Percentiles rank a stretch among this genome's conserved stretches.
phyloP scores from a whole-genome alignment of 2,113 vertebrate genomes.

The Cichladusa arquata region DNA sequence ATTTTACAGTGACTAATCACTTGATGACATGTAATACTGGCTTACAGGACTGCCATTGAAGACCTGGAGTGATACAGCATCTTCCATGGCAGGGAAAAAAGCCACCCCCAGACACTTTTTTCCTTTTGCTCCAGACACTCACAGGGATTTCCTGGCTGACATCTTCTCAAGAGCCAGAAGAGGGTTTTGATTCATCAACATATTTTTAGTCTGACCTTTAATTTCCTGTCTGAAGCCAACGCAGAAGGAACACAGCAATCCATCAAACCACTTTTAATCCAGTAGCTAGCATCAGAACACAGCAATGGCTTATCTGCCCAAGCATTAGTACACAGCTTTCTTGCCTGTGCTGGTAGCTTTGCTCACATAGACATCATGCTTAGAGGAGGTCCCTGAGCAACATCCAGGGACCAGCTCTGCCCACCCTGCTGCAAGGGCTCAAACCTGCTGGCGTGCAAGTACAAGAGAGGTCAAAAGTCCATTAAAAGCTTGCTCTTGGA shows the following conservation, averaged over 20 bases:
- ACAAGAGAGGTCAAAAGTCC: background rate
- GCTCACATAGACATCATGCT: background rate
- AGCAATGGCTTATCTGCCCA: background rate
- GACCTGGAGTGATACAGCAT: background rate
- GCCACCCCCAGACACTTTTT: rapidly evolving
- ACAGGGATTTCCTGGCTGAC: background rate
- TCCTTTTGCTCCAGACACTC: background rate
- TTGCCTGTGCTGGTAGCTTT: background rate
- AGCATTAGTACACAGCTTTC: background rate
- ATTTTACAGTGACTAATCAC: background rate
- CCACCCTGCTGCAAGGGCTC: background rate
- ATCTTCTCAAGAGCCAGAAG: background rate
- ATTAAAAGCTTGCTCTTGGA: background rate
- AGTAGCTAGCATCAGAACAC: background rate
- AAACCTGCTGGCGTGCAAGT: background rate
- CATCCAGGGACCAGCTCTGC: background rate
- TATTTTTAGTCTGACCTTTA: background rate
- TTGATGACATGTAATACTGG: rapidly evolving
- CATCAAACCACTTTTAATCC: background rate
- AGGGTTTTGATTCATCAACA: background rate
- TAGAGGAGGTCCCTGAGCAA: background rate
- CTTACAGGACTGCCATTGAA: background rate
- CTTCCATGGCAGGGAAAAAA: background rate
- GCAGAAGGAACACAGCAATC: background rate
- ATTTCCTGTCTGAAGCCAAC: background rate